phyloP scores from a whole-genome alignment of 2,113 vertebrate genomes.

The Telmatochromis sp. region DNA sequence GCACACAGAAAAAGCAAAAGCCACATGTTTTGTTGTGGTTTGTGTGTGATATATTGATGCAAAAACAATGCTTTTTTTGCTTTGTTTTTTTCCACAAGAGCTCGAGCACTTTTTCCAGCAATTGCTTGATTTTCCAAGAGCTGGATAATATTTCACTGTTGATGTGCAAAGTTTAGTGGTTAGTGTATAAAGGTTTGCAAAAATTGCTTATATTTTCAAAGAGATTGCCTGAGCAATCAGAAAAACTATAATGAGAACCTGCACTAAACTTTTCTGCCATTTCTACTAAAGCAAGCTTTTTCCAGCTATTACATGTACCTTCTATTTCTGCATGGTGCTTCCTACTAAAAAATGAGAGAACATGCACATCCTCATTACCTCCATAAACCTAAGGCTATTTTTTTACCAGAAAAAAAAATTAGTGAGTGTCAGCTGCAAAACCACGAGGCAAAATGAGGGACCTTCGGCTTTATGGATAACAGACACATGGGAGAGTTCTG shows the following conservation, averaged over 20 bases:
- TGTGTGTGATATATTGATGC: neutral
- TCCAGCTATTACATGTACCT: neutral
- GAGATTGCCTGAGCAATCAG: neutral
- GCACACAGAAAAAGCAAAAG: neutral
- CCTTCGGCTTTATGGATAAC: neutral
- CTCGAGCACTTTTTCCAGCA: neutral
- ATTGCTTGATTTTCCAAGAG: neutral
- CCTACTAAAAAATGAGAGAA: neutral
- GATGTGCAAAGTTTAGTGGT: neutral
- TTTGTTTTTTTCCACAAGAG: neutral
- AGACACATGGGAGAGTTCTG: neutral
- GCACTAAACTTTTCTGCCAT: neutral
- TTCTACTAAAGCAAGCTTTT: neutral
- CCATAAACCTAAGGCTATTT: neutral
- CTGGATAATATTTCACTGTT: neutral
- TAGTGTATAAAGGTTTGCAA: neutral
- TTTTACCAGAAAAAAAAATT: neutral
- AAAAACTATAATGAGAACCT: neutral
- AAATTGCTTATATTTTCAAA: neutral
- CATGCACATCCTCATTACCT: neutral
- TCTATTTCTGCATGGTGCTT: neutral
- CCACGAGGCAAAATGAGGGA: neutral
- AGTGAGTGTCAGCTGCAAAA: neutral
- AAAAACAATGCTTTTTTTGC: neutral
- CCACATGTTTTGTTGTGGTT: neutral